phyloP scores from a whole-genome alignment of 2,888 invertebrate species.

The Amiota mariae region DNA sequence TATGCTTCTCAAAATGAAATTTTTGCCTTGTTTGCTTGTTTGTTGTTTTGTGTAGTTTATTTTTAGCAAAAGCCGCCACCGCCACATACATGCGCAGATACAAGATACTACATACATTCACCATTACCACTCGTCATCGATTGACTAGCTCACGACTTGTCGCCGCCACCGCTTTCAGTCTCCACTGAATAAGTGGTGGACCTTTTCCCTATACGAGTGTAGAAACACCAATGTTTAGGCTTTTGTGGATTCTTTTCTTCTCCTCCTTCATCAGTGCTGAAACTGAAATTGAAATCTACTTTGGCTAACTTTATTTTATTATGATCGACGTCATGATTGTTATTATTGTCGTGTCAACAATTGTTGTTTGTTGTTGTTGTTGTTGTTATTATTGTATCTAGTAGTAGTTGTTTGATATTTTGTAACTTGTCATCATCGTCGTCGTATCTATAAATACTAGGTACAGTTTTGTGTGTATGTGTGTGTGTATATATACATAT shows the following conservation, averaged over 20 bases:
- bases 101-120: neutral
- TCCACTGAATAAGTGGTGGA: neutral
- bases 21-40: constrained; percentile 17
- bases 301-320: neutral
- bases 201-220: too few relatives aligned
- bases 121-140: neutral
- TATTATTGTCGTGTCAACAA: constrained; percentile 7
- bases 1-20: constrained; percentile 15
- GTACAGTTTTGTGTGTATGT: too few relatives aligned
- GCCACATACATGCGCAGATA: constrained; percentile 20
- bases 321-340: constrained; percentile 14
- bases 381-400: too few relatives aligned
- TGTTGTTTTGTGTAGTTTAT: constrained; percentile 23
- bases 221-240: neutral
- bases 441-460: too few relatives aligned
- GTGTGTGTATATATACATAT: too few relatives aligned
- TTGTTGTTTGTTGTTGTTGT: too few relatives aligned
- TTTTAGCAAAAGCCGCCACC: constrained; percentile 14
- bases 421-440: too few relatives aligned
- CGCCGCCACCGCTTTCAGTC: neutral
- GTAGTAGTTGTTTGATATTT: too few relatives aligned
- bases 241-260: neutral
- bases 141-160: constrained; percentile 13
- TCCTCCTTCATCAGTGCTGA: neutral
- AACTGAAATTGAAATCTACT: neutral